Base-by-base conservation (phyloP, 2,888 invertebrate species). In the Ennomos fuscantarius region DNA sequence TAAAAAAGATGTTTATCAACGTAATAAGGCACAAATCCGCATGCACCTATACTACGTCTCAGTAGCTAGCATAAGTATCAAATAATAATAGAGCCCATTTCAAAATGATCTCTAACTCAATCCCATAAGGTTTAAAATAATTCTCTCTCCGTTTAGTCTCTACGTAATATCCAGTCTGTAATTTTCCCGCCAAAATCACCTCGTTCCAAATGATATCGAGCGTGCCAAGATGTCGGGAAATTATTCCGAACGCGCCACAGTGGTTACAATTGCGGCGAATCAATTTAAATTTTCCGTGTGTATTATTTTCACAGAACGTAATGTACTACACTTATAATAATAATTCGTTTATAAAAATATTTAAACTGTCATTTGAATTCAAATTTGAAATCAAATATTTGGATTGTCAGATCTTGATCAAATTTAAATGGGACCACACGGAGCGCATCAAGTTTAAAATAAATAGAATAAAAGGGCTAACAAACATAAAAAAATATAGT, bases 111-210 rank as follows among this genome's bases (percentile, higher is more conserved):
- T 41, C 48, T 50, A 48, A 1, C 0, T 0, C 12, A 9, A 40
- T 24, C 0, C 0, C 0, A 24, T 59, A 72, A 15, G 45, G 67
- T 64, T 49, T 6, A 65, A 61, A 68, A 43, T 62, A 9, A 33
- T 15, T 32, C 42, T n/a, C 12, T 40, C 10, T 12, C 13, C 39
- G 56, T 32, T 45, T 56, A 10, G 34, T 61, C 40, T 51, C 43
- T 46, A 58, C 55, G 61, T 67, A 62, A 73, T 73, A 73, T 79
- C 74, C 77, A 78, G 76, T 77, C 71, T 66, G 74, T 78, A 79
- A 81, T 78, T 85, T 84, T 85, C 74, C 81, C 84, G 84, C 86
- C 86, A 84, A 88, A 86, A 81, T 67, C 65, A 70, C 73, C 71
- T 68, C 73, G 76, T 79, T 80, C 72, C 74, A 77, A 79, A 80